Evolutionary conservation across 2,888 invertebrate species (phyloP).

Genomic region (Bimastos eiseni): DNA sequence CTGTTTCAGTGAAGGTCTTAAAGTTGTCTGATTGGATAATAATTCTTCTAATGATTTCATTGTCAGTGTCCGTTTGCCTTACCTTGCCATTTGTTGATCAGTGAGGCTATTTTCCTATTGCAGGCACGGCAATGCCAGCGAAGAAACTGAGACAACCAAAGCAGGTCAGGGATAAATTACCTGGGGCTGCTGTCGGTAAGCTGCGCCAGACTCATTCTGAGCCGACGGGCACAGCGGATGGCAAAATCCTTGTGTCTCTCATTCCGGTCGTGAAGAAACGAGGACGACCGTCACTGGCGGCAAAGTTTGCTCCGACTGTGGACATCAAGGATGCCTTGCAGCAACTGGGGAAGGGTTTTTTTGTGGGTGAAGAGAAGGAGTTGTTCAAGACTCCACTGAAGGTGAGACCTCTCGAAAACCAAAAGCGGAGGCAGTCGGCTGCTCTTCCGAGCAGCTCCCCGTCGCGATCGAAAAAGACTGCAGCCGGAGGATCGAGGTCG

Average conservation of each 20-base stretch:
- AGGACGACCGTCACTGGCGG: not conserved
- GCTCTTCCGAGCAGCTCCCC: not conserved
- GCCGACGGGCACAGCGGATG: not conserved
- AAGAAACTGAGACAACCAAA: not conserved
- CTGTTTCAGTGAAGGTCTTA: too few relatives aligned
- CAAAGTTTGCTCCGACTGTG: not conserved
- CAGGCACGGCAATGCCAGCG: not conserved
- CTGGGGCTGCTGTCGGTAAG: not conserved
- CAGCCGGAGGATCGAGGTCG: not conserved
- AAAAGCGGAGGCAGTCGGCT: not conserved
- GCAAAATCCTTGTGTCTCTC: not conserved
- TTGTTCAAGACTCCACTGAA: not conserved
- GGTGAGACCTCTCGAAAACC: not conserved
- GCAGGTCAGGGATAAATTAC: not conserved
- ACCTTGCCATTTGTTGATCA: not conserved
- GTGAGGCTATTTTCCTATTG: not conserved
- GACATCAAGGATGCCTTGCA: not conserved
- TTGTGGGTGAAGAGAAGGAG: not conserved
- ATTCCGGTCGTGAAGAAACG: not conserved
- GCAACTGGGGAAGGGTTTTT: not conserved
- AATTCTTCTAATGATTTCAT: not conserved
- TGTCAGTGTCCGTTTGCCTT: not conserved
- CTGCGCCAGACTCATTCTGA: not conserved
- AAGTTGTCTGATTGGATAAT: too few relatives aligned
- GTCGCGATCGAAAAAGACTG: not conserved